phyloP scores from a whole-genome alignment of 2,113 vertebrate species.

The Calonectris borealis region DNA sequence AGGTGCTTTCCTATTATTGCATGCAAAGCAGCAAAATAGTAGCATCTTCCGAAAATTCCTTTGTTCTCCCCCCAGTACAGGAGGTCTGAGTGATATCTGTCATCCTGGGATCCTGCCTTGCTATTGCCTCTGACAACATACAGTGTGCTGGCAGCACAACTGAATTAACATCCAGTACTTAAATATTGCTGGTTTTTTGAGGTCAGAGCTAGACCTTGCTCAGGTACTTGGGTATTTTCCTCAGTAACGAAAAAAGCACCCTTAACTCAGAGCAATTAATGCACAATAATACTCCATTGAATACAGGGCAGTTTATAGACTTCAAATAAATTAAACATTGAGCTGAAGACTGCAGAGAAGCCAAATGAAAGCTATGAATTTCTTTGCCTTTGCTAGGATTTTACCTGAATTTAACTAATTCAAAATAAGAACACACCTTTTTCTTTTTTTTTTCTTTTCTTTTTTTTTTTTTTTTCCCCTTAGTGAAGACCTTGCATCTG shows the following conservation, averaged over 20 bases:
- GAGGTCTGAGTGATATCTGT: not conserved
- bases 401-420: not conserved
- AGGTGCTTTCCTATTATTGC: not conserved
- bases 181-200: not conserved
- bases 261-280: not conserved
- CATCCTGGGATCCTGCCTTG: not conserved
- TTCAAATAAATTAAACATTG: not conserved
- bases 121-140: not conserved
- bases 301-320: not conserved
- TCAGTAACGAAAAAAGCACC: not conserved
- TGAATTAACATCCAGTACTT: not conserved
- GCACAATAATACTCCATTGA: not conserved
- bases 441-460: not conserved
- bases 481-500: not conserved
- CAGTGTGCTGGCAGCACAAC: not conserved
- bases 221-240: not conserved
- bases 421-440: not conserved
- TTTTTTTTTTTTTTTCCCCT: accelerated
- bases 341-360: not conserved
- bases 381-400: not conserved
- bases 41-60: not conserved
- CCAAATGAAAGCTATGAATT: not conserved
- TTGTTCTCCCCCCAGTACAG: accelerated
- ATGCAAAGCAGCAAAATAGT: not conserved
- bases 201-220: not conserved